Base-by-base conservation (phyloP, 2,797 vertebrate genomes). In the Leptatherina wallacei region DNA sequence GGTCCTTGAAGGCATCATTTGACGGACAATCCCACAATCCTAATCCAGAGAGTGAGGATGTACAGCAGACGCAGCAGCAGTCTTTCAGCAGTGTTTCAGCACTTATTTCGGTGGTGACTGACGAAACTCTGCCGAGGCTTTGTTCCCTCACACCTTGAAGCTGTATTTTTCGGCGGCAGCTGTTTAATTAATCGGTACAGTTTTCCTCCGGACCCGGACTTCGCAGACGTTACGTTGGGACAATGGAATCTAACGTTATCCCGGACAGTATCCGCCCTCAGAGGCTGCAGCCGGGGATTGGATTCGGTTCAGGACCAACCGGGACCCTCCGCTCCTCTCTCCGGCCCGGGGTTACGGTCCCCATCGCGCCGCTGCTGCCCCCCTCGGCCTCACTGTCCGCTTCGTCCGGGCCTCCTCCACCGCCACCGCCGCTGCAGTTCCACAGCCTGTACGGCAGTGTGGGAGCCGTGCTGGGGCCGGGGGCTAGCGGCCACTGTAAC, bases 261-360 rank as follows among this genome's bases (percentile, higher is more conserved):
- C 86, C 82, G 88, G 90, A 93, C 88, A 87, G 87, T 76, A 71
- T 97, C 89, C 94, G 96, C 87, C 92, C 95, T 59, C 95, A 94
- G 85, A 85, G 95, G 77, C 90, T 96, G 52, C 96, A 97, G 91
- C 96, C 96, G 11, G 94, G 96, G 49, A 95, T 96, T 55, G 96
- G 93, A 14, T 92, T 92, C 84, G 90, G 81, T 9, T 88, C 90
- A 0, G 91, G 85, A 80, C 82, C 92, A 32, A 94, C 91, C 47
- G 95, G 95, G 83, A 95, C 95, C 2, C 93, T 97, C 27, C 95
- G 96, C 77, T 95, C 95, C 20, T 95, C 96, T 30, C 93, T 96
- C 55, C 91, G 95, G 78, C 96, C 96, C 10, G 96, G 96, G 61
- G 96, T 96, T 2, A 96, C 95, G 6, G 94, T 94, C 6, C 92